Evolutionary conservation across 2,113 vertebrate species (phyloP).

Genomic region (Bambusicola thoracicus): DNA sequence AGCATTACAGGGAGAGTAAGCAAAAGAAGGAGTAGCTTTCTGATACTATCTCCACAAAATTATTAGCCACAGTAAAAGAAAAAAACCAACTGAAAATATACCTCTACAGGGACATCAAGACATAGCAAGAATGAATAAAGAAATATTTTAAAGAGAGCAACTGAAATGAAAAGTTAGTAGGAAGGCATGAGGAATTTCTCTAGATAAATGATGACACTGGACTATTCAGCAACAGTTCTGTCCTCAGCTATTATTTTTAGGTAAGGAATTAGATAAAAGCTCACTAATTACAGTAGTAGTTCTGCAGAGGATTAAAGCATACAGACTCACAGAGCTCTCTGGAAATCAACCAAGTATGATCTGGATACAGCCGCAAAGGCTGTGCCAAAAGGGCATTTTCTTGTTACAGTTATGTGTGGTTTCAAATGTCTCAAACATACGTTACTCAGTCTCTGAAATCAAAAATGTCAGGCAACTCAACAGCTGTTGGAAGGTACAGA

Average conservation of each 20-base stretch:
- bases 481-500: not conserved
- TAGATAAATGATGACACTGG: not conserved
- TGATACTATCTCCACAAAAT: not conserved
- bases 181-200: not conserved
- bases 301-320: not conserved
- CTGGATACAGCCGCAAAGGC: not conserved
- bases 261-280: not conserved
- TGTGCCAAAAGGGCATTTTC: not conserved
- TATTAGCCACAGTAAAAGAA: not conserved
- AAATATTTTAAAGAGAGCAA: not conserved
- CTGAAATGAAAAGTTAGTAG: not conserved
- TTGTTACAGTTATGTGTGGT: not conserved
- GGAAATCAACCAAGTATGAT: not conserved
- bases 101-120: not conserved
- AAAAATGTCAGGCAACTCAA: not conserved
- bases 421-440: not conserved
- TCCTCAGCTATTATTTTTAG: not conserved
- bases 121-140: not conserved
- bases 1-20: not conserved
- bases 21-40: not conserved
- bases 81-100: too few relatives aligned
- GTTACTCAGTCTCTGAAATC: not conserved
- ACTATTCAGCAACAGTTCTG: not conserved
- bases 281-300: not conserved
- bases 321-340: not conserved